phyloP scores from a whole-genome alignment of 1,140 invertebrate species.

The Nilaparvata lugens region DNA sequence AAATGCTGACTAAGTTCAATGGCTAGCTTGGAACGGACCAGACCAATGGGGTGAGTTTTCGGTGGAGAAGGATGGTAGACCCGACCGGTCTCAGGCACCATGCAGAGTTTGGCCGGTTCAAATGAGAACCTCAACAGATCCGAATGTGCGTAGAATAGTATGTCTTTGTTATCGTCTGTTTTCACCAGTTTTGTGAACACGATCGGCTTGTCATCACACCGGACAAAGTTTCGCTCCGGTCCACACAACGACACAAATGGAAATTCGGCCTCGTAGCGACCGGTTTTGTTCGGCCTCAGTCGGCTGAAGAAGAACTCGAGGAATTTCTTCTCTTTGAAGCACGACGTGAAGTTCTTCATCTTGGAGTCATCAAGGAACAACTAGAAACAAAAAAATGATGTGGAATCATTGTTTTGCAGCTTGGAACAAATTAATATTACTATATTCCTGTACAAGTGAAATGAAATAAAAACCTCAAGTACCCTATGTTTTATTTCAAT shows the following conservation, averaged over 20 bases:
- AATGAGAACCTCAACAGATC: conserved; percentile 56
- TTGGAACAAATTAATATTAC: neutral
- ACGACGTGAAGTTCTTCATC: conserved; percentile 98
- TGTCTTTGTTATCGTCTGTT: conserved; percentile 25
- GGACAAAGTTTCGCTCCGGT: conserved; percentile 80
- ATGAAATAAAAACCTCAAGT: too few species aligned
- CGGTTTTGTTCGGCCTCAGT: conserved; percentile 66
- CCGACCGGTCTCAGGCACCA: conserved; percentile 72
- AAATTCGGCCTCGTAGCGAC: conserved; percentile 67
- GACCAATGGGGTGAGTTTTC: conserved; percentile 65
- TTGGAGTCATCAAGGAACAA: conserved; percentile 91
- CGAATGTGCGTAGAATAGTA: conserved; percentile 67
- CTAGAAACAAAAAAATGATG: conserved; percentile 46
- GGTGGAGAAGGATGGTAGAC: conserved; percentile 85
- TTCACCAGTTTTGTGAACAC: conserved; percentile 76
- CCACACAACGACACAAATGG: conserved; percentile 90
- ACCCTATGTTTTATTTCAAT: too few species aligned
- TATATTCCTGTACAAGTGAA: too few species aligned
- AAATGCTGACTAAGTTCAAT: conserved; percentile 84
- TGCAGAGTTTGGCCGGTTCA: conserved; percentile 73
- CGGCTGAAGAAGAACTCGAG: conserved; percentile 89
- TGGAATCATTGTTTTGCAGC: conserved; percentile 16
- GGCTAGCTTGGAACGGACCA: conserved; percentile 79
- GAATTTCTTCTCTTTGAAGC: conserved; percentile 95
- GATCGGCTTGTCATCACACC: conserved; percentile 90